Percentiles rank a stretch among this genome's conserved stretches.
These are phyloP conservation scores for Aproaerema taeniolella DNA, from an alignment of 2,888 invertebrate genomes.

Conservation along the genomic window DNA sequence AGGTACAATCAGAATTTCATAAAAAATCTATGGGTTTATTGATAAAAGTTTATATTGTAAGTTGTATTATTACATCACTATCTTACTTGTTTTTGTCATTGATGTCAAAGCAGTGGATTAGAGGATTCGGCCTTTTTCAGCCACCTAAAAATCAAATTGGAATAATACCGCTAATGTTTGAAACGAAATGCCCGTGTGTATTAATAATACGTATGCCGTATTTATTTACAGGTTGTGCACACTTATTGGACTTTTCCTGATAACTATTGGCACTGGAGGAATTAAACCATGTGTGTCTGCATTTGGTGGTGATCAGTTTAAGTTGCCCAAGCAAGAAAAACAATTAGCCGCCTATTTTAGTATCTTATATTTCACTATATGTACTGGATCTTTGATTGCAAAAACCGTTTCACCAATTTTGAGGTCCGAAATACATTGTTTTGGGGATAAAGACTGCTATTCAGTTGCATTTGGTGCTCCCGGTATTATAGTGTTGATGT, in stretches of 20 bases:
- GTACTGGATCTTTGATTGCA: slow-evolving; percentile 83
- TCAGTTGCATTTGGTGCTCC: slow-evolving; percentile 87
- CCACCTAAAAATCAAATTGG: too few relatives aligned
- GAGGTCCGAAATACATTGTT: slow-evolving; percentile 81
- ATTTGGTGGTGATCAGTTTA: slow-evolving; percentile 90
- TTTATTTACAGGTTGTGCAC: slow-evolving; percentile 72
- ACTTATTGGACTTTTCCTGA: slow-evolving; percentile 81
- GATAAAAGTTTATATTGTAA: too few relatives aligned
- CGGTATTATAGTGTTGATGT: slow-evolving; percentile 82
- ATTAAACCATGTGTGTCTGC: slow-evolving; percentile 90
- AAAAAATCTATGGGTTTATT: too few relatives aligned
- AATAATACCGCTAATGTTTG: too few relatives aligned
- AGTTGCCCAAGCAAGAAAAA: slow-evolving; percentile 78
- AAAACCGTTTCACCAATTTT: slow-evolving; percentile 86
- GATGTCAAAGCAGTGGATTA: too few relatives aligned
- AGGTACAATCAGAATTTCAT: too few relatives aligned
- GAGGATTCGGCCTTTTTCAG: too few relatives aligned
- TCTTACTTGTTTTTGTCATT: too few relatives aligned
- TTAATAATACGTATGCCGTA: too few relatives aligned
- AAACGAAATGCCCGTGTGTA: too few relatives aligned
- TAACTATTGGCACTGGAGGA: slow-evolving; percentile 87
- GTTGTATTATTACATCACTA: too few relatives aligned
- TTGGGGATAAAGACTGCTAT: slow-evolving; percentile 81
- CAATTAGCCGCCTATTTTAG: slow-evolving; percentile 85
- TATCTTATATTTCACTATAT: slow-evolving; percentile 83